These are phyloP conservation scores for Gymnocheta viridis DNA, from an alignment of 2,888 invertebrate species.

Conservation along the genomic window DNA sequence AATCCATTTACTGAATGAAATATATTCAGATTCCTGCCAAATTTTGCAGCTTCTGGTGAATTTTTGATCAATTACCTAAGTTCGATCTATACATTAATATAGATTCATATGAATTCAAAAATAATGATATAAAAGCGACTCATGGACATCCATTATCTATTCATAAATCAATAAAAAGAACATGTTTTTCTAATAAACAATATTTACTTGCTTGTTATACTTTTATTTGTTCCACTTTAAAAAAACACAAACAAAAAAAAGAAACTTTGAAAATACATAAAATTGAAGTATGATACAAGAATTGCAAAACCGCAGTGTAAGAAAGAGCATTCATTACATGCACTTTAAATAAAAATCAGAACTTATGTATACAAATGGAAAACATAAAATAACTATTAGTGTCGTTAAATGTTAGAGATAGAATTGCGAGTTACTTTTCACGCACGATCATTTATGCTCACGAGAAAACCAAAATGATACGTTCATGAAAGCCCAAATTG, in stretches of 20 bases:
- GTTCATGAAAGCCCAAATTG: too few relatives aligned
- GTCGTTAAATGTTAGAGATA: background rate
- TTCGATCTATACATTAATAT: background rate
- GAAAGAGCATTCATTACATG: slow-evolving; percentile 11
- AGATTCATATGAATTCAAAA: background rate
- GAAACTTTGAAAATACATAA: background rate
- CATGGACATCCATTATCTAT: slow-evolving; percentile 13
- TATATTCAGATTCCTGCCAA: background rate
- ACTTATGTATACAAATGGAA: background rate
- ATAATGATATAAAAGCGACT: background rate
- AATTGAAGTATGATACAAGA: slow-evolving; percentile 17
- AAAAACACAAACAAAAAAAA: background rate
- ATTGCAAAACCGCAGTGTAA: slow-evolving; percentile 46
- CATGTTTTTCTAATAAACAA: slow-evolving; percentile 11
- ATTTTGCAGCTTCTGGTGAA: slow-evolving; percentile 1
- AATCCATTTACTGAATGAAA: too few relatives aligned
- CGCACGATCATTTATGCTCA: background rate
- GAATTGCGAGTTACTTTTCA: background rate
- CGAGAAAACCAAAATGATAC: too few relatives aligned
- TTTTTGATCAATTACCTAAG: slow-evolving; percentile 32
- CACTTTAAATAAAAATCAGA: background rate
- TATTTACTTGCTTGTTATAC: slow-evolving; percentile 10
- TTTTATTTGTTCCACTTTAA: slow-evolving; percentile 32
- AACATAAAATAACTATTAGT: background rate
- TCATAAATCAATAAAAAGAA: background rate